These are phyloP conservation scores for Halyomorpha halys DNA, from an alignment of 1,140 invertebrate species.

Conservation along the genomic window DNA sequence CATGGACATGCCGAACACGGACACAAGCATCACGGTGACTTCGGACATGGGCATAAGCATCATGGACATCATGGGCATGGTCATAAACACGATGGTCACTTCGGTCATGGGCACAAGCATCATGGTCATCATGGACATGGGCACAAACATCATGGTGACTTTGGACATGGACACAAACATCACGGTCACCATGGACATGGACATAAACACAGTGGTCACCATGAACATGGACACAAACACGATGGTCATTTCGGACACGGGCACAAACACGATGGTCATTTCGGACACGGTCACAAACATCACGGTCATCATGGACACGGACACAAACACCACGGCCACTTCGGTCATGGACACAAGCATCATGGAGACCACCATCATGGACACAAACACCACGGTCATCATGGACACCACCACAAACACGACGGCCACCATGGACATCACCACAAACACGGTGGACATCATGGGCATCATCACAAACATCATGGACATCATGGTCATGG, in stretches of 20 bases:
- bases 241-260: conserved; percentile 18
- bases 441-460: conserved; percentile 20
- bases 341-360: neutral
- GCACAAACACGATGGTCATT: conserved; percentile 13
- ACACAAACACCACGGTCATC: neutral
- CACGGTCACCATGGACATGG: conserved; percentile 18
- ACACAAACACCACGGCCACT: conserved; percentile 3
- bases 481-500: conserved; percentile 5
- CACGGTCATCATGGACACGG: conserved; percentile 1
- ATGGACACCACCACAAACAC: conserved; percentile 3
- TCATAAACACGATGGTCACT: conserved; percentile 22
- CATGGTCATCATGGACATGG: conserved; percentile 21
- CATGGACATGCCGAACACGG: conserved; percentile 21
- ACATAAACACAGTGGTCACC: conserved; percentile 16
- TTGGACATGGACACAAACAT: conserved; percentile 22
- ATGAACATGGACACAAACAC: conserved; percentile 20
- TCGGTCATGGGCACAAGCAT: conserved; percentile 24
- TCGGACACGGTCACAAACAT: conserved; percentile 12
- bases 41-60: conserved; percentile 26
- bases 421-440: conserved; percentile 9
- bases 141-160: conserved; percentile 22
- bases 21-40: conserved; percentile 22
- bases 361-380: neutral
- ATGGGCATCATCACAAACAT: conserved; percentile 8
- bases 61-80: conserved; percentile 21